These are phyloP conservation scores for Macrotis lagotis DNA, from an alignment of 2,113 vertebrate species.

Conservation along the genomic window DNA sequence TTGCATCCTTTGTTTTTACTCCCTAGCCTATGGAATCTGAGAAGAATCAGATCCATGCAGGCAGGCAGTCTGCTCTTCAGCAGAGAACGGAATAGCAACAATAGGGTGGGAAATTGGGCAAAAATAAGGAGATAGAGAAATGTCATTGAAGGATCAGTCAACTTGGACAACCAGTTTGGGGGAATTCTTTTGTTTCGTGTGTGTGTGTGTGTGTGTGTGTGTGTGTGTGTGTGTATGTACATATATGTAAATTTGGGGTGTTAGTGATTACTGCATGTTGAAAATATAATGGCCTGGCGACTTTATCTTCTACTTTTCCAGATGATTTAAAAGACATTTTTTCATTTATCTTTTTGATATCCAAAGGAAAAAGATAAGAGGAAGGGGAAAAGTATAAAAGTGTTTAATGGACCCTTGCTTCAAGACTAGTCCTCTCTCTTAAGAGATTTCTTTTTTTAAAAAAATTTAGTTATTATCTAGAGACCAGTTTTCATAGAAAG, in stretches of 20 bases:
- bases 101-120: neutral
- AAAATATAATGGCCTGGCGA: neutral
- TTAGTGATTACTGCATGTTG: neutral
- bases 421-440: neutral
- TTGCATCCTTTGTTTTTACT: neutral
- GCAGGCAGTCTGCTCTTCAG: neutral
- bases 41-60: neutral
- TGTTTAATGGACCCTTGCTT: neutral
- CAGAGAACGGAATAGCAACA: neutral
- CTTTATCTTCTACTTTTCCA: rapidly evolving
- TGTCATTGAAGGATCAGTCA: neutral
- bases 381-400: neutral
- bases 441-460: neutral
- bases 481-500: neutral
- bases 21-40: neutral
- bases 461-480: neutral
- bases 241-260: too few species aligned
- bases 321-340: neutral
- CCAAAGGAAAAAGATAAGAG: neutral
- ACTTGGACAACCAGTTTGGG: too few species aligned
- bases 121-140: neutral
- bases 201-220: too few species aligned
- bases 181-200: too few species aligned
- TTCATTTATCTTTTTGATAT: rapidly evolving
- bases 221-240: too few species aligned